A percentile compares a stretch with the other conserved stretches of the same genome.
Evolutionary conservation across 2,888 invertebrate genomes (phyloP).

Genomic region (Fragum whitleyi): DNA sequence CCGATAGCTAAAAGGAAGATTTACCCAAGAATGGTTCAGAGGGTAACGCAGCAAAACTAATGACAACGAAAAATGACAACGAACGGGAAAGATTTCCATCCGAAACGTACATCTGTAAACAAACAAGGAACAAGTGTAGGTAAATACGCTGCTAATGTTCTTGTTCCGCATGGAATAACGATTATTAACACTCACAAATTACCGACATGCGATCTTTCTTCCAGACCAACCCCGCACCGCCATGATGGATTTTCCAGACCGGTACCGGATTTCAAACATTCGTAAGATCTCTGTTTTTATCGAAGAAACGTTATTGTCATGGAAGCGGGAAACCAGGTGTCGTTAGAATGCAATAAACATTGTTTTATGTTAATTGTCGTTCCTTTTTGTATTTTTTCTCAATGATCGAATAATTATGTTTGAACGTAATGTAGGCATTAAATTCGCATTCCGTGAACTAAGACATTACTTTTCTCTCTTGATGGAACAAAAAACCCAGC

Average conservation of each 20-base stretch:
- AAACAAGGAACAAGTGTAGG: conserved; percentile 35
- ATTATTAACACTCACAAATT: conserved; percentile 36
- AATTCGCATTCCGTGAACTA: background rate
- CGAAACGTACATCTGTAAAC: conserved; percentile 14
- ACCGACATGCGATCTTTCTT: conserved; percentile 10
- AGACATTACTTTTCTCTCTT: background rate
- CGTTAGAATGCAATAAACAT: conserved; percentile 22
- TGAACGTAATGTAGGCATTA: background rate
- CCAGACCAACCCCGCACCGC: background rate
- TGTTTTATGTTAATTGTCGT: background rate
- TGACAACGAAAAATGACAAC: conserved; percentile 9
- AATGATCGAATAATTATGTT: conserved; percentile 1
- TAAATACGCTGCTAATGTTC: conserved; percentile 31
- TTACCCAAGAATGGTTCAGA: background rate
- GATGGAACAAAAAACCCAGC: no score
- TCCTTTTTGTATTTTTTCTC: background rate
- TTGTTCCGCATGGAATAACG: conserved; percentile 39
- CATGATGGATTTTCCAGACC: conserved; percentile 14
- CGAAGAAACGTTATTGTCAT: background rate
- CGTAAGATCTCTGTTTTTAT: conserved; percentile 23
- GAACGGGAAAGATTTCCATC: background rate
- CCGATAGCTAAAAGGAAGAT: no score
- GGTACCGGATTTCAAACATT: conserved; percentile 23
- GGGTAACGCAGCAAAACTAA: background rate
- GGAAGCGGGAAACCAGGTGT: conserved; percentile 16